Base-by-base conservation (phyloP, 2,113 vertebrate genomes). In the Nycticebus coucang region DNA sequence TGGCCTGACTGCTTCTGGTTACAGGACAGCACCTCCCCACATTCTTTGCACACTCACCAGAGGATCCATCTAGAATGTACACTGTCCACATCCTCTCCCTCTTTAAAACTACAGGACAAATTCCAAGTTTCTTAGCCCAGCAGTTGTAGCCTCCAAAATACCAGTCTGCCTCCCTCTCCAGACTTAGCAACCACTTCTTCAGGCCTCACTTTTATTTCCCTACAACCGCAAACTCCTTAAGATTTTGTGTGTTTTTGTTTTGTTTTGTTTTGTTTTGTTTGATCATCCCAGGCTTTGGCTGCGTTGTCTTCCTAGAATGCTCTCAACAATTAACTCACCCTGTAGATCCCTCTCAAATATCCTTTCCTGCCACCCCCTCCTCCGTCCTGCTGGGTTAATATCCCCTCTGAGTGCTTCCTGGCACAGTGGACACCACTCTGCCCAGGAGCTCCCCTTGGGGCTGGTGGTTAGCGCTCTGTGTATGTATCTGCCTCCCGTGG, bases 401-500 rank as follows among this genome's bases (percentile, higher is more conserved):
- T n/a, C 57, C 85, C 85, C 30, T 30, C 59, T n/a, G 37, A 59
- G n/a, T n/a, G n/a, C n/a, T n/a, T n/a, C n/a, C n/a, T n/a, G n/a
- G n/a, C n/a, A n/a, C 19, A 5, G 1, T 13, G 24, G 37, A 19
- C 1, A 3, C 66, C 24, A 14, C 35, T 37, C 22, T 45, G 45
- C 37, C 57, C 18, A n/a, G 15, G 68, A 57, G 19, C 2, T 41
- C 82, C 13, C 66, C 8, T 2, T 6, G 30, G n/a, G 2, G 45
- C 28, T 21, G 28, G 74, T 28, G 22, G 50, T 57, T 37, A 21
- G 72, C 37, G 35, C 22, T 10, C 6, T 15, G 28, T 30, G 9
- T 50, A 35, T 0, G 11, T n/a, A 33, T 68, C 13, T 45, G 57
- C 45, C 5, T 62, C 21, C 28, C 12, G 0, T 1, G 24, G n/a